Evolutionary conservation across 2,888 invertebrate genomes (phyloP).

Genomic region (Dexiosoma caninum): DNA sequence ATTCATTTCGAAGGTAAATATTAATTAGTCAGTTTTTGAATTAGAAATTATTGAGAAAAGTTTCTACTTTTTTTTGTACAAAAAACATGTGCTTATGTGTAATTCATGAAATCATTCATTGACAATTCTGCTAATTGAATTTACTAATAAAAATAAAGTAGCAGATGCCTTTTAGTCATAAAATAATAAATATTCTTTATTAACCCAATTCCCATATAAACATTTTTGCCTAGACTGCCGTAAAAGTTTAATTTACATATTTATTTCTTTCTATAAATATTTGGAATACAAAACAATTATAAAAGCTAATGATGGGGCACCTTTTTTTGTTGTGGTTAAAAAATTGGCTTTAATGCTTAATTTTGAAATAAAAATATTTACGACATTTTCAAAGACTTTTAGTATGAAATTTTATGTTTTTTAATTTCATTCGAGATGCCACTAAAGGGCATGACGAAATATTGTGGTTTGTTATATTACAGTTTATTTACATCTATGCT

Average conservation of each 20-base stretch:
- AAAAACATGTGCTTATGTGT: not conserved
- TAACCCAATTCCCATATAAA: constrained; percentile 47
- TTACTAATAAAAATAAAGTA: not conserved
- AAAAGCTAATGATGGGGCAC: not conserved
- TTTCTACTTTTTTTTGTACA: not conserved
- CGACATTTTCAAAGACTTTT: not conserved
- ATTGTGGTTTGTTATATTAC: too few relatives aligned
- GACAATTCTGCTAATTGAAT: not conserved
- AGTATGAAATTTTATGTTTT: too few relatives aligned
- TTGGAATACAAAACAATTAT: not conserved
- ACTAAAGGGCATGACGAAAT: too few relatives aligned
- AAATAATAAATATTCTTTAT: not conserved
- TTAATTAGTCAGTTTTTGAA: constrained; percentile 3
- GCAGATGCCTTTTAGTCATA: constrained; percentile 27
- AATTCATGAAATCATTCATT: constrained; percentile 5
- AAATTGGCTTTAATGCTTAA: not conserved
- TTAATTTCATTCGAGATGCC: too few relatives aligned
- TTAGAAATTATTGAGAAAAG: not conserved
- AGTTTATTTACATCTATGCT: too few relatives aligned
- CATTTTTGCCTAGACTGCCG: constrained; percentile 18
- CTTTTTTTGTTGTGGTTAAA: not conserved
- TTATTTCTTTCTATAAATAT: not conserved
- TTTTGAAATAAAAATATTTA: not conserved
- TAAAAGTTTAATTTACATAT: not conserved
- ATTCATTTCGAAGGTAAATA: not conserved